These are phyloP conservation scores for Xenotilapia flavipinnis DNA, from an alignment of 2,113 vertebrate genomes.

Conservation along the genomic window DNA sequence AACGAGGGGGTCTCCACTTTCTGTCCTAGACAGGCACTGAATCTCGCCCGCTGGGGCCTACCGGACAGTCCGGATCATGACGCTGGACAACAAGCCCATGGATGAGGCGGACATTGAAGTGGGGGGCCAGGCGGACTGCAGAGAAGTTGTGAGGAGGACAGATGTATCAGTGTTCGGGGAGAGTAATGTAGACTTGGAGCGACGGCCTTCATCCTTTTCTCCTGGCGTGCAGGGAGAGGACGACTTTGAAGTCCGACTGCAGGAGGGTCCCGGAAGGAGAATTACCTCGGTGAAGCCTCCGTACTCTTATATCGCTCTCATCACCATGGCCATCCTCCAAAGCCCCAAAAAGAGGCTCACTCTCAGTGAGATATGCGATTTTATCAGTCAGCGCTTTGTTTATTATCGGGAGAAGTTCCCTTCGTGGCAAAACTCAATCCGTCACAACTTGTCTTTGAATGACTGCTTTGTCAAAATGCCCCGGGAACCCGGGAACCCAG, in stretches of 20 bases:
- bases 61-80: slow-evolving; percentile 53
- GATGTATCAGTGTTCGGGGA: not conserved
- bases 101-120: slow-evolving; percentile 47
- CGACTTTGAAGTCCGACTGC: not conserved
- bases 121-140: slow-evolving; percentile 4
- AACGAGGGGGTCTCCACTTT: not conserved
- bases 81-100: slow-evolving; percentile 51
- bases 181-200: not conserved
- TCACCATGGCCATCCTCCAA: slow-evolving; percentile 78
- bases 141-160: not conserved
- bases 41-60: slow-evolving; percentile 20
- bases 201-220: not conserved
- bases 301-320: slow-evolving; percentile 77
- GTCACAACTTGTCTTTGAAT: slow-evolving; percentile 75
- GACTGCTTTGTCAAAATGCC: slow-evolving; percentile 77
- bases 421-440: slow-evolving; percentile 75
- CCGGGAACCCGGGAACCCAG: slow-evolving; percentile 71
- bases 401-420: slow-evolving; percentile 75
- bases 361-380: slow-evolving; percentile 75
- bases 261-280: not conserved
- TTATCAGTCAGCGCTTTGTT: slow-evolving; percentile 67
- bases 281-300: slow-evolving; percentile 65
- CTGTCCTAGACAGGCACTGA: not conserved
- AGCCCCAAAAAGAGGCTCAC: slow-evolving; percentile 73
- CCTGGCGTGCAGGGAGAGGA: not conserved